Evolutionary conservation across 2,113 vertebrate species (phyloP).

Genomic region (Scortum barcoo): DNA sequence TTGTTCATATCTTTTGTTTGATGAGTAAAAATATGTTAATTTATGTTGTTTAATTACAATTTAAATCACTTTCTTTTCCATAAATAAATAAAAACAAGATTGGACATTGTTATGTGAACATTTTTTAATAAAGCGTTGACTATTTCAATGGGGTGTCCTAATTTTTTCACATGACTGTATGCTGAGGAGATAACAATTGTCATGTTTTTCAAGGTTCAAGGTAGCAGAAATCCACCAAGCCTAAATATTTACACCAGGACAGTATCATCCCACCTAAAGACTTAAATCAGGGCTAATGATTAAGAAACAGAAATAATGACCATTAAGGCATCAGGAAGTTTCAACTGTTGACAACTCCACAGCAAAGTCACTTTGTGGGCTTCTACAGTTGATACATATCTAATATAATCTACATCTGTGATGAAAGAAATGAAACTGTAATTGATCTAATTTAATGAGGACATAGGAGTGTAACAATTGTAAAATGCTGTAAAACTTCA

Average conservation of each 20-base stretch:
- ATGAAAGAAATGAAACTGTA: background rate
- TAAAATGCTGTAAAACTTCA: conserved; percentile 11
- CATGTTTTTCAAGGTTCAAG: background rate
- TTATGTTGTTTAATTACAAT: no score
- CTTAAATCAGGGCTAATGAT: background rate
- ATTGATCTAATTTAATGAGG: background rate
- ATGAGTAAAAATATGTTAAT: no score
- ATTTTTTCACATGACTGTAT: no score
- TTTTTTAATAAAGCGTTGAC: no score
- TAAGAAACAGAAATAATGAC: background rate
- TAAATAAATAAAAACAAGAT: no score
- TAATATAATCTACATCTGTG: no score
- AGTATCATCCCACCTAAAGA: background rate
- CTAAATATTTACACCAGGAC: background rate
- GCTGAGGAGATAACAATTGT: background rate
- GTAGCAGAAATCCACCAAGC: background rate
- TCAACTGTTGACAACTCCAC: background rate
- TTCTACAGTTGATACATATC: no score
- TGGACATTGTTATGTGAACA: no score
- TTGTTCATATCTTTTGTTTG: no score
- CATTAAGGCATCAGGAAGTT: background rate
- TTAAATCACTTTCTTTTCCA: no score
- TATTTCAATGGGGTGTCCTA: no score
- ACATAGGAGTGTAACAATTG: background rate
- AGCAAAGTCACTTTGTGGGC: no score